A percentile compares a stretch with the other conserved stretches of the same genome.
These are phyloP conservation scores for Ceyx cyanopectus DNA, from an alignment of 2,113 vertebrate species.

Conservation along the genomic window DNA sequence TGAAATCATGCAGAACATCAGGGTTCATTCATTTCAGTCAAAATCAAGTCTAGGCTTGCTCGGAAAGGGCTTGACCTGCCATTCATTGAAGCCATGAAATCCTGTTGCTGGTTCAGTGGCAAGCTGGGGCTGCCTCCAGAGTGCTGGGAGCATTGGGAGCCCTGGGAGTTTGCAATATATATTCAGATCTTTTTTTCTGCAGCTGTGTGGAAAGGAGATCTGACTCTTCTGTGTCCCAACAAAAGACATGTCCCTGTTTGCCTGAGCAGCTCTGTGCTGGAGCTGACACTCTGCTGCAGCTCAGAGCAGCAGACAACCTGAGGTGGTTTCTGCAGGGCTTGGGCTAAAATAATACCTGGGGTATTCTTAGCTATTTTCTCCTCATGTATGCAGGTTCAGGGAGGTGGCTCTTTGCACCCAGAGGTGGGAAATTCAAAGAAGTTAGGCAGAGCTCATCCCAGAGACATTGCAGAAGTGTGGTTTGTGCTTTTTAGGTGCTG, in stretches of 20 bases:
- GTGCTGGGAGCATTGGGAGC: neutral
- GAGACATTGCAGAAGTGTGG: neutral
- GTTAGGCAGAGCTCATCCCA: neutral
- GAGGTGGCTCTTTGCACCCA: neutral
- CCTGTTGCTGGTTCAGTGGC: neutral
- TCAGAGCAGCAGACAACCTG: neutral
- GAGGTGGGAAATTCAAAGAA: neutral
- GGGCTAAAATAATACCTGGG: neutral
- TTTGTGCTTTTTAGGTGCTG: neutral
- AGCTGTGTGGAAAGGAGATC: neutral
- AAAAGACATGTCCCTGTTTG: neutral
- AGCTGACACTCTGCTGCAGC: neutral
- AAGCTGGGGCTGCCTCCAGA: neutral
- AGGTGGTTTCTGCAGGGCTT: neutral
- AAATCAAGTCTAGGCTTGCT: slow-evolving; percentile 15
- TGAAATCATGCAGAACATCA: slow-evolving; percentile 21
- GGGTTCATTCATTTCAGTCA: slow-evolving; percentile 3
- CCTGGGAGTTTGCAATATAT: neutral
- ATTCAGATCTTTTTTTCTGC: neutral
- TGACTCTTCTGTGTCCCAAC: neutral
- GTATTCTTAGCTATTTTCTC: neutral
- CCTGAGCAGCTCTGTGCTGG: neutral
- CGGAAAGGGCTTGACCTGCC: slow-evolving; percentile 18
- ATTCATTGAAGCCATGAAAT: neutral
- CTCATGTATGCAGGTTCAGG: neutral